Conservation (phyloP, 2,888 invertebrate species). For the Melanchra persicariae region DNA sequence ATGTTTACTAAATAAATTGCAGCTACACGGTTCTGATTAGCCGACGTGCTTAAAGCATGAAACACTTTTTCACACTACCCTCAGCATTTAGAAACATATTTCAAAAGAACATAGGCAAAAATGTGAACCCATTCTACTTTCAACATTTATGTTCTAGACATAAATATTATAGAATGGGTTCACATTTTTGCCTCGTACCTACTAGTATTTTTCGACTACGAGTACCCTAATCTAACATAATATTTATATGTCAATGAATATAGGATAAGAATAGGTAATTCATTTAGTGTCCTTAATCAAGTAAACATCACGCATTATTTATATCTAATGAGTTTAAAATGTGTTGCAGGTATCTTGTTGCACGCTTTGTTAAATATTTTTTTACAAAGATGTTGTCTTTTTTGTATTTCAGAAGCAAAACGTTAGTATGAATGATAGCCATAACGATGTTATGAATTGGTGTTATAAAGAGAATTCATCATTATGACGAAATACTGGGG, state of each 20-base stretch:
- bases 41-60: not conserved
- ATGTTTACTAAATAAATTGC: conserved; percentile 5
- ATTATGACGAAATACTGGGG: not conserved
- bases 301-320: too few species aligned
- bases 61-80: conserved; percentile 18
- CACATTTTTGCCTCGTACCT: not conserved
- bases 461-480: not conserved
- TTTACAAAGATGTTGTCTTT: too few species aligned
- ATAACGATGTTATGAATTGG: not conserved
- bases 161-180: not conserved
- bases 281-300: too few species aligned
- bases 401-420: not conserved
- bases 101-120: too few species aligned
- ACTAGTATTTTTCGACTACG: not conserved
- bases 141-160: too few species aligned
- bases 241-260: not conserved
- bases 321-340: too few species aligned
- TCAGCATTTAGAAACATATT: conserved; percentile 2
- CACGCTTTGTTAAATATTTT: too few species aligned
- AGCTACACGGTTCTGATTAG: conserved; percentile 38
- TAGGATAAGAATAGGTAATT: too few species aligned
- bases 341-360: too few species aligned
- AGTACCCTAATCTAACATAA: not conserved
- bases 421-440: not conserved
- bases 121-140: too few species aligned